Evolutionary conservation across 1,140 invertebrate species (phyloP).

Genomic region (Drosophila lacteicornis): DNA sequence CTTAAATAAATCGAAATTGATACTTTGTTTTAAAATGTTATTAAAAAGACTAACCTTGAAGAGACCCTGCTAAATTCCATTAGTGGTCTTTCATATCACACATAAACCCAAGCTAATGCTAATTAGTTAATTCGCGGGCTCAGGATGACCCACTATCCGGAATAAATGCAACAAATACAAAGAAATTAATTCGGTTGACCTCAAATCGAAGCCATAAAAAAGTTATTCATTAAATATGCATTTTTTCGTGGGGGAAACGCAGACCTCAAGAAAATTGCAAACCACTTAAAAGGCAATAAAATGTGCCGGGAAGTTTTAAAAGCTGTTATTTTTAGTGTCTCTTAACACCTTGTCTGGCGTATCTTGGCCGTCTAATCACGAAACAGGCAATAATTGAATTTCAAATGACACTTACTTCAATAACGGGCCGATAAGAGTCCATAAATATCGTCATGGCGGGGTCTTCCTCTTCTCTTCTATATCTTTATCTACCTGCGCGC

Average conservation of each 20-base stretch:
- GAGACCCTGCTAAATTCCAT: neutral
- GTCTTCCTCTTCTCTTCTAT: neutral
- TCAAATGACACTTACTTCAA: slow-evolving; percentile 67
- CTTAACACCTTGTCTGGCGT: neutral
- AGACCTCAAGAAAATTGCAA: slow-evolving; percentile 19
- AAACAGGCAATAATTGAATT: slow-evolving; percentile 54
- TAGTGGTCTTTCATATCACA: neutral
- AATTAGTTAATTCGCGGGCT: neutral
- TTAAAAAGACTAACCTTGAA: no score
- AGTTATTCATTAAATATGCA: neutral
- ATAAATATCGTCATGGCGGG: slow-evolving; percentile 30
- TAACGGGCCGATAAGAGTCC: slow-evolving; percentile 56
- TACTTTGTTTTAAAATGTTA: neutral
- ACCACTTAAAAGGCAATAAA: slow-evolving; percentile 31
- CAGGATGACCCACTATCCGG: slow-evolving; percentile 9
- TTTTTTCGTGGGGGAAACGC: neutral
- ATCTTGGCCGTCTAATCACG: slow-evolving; percentile 40
- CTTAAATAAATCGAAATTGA: neutral
- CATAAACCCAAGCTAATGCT: neutral
- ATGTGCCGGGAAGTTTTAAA: slow-evolving; percentile 11
- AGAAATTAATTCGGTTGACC: slow-evolving; percentile 15
- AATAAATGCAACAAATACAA: neutral
- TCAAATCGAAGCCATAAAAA: slow-evolving; percentile 4
- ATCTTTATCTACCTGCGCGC: slow-evolving; percentile 10
- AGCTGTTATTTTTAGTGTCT: slow-evolving; percentile 24